Evolutionary conservation across 2,797 vertebrate genomes (phyloP).

Genomic region (Aldrovandia affinis): DNA sequence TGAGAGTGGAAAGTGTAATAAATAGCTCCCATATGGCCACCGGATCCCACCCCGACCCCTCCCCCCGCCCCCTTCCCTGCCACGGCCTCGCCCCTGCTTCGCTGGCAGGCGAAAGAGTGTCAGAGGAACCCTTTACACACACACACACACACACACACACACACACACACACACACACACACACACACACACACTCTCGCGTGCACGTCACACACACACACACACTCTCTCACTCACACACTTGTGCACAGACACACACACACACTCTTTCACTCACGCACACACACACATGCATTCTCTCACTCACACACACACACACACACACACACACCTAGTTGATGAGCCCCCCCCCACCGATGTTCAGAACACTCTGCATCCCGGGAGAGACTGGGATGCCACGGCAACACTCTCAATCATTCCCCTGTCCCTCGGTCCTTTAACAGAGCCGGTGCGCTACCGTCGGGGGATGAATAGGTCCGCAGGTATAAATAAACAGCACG

Average conservation of each 20-base stretch:
- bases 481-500: constrained; percentile 9
- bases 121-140: not conserved
- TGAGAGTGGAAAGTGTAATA: not conserved
- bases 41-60: not conserved
- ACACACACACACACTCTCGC: not conserved
- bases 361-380: not conserved
- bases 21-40: constrained; percentile 9
- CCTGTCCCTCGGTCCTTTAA: not conserved
- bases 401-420: not conserved
- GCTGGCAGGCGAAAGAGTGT: not conserved
- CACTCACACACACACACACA: constrained; percentile 4
- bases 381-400: not conserved
- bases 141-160: not conserved
- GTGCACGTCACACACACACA: not conserved
- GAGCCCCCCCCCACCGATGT: not conserved
- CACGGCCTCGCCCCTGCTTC: not conserved
- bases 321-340: not conserved
- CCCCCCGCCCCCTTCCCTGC: not conserved
- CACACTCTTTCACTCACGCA: not conserved
- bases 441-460: not conserved
- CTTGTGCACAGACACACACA: too few relatives aligned
- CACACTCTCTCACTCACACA: not conserved
- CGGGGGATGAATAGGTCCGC: not conserved
- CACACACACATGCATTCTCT: not conserved
- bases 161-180: not conserved